A percentile compares a stretch with the other conserved stretches of the same genome.
These are phyloP conservation scores for Stercorarius parasiticus DNA, from an alignment of 2,113 vertebrate species.

Conservation along the genomic window DNA sequence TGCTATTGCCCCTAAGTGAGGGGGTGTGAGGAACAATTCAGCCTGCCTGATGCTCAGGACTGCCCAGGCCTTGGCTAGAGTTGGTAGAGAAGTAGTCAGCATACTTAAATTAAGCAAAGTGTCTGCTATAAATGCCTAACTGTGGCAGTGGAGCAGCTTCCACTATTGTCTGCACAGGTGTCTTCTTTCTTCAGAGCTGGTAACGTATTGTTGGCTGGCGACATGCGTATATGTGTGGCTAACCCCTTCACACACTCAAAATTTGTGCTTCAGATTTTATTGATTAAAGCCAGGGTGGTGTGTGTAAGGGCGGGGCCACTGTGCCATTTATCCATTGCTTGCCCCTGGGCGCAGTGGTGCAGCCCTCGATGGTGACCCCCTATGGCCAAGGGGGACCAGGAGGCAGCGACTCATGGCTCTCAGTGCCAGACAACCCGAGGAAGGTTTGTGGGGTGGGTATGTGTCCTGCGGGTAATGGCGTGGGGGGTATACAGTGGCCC, in stretches of 20 bases:
- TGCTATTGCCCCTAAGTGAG: not conserved
- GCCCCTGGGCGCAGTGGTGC: fast-evolving
- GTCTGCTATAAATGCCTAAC: not conserved
- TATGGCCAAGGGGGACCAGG: not conserved
- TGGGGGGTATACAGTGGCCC: fast-evolving
- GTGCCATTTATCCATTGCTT: not conserved
- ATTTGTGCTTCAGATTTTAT: not conserved
- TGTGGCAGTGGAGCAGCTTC: not conserved
- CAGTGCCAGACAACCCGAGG: fast-evolving
- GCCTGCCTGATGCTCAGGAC: not conserved
- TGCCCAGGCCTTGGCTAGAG: not conserved
- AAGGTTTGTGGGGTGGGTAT: not conserved
- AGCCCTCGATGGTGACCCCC: not conserved
- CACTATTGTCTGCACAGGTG: no score
- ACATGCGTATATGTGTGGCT: not conserved
- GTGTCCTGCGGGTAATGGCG: not conserved
- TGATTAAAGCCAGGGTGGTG: not conserved
- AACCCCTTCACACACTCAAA: not conserved
- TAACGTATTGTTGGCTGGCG: not conserved
- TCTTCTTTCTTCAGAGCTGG: not conserved
- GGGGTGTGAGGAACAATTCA: not conserved
- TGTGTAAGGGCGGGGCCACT: not conserved
- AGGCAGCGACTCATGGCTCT: not conserved
- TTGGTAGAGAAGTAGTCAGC: not conserved
- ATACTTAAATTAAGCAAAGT: not conserved